Evolutionary conservation across 2,113 vertebrate genomes (phyloP).

Genomic region (Romanogobio albipinnatus): DNA sequence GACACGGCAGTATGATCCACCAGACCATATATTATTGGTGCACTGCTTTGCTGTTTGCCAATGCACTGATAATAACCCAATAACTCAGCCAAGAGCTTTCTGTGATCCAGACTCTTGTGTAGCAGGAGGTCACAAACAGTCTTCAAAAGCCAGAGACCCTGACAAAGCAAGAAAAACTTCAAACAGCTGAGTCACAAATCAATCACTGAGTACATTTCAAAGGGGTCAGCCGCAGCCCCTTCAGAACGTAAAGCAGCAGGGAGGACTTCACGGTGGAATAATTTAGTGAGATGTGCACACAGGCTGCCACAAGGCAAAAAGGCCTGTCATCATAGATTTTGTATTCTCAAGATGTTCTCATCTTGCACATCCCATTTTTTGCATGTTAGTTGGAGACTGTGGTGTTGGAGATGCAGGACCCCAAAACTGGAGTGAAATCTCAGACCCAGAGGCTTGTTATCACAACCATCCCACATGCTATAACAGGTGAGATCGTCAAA

Average conservation of each 20-base stretch:
- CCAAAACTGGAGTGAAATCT: constrained; percentile 83
- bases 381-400: constrained; percentile 82
- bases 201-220: constrained; percentile 59
- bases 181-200: constrained; percentile 69
- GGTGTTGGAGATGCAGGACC: constrained; percentile 94
- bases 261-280: constrained; percentile 35
- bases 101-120: constrained; percentile 63
- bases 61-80: constrained; percentile 33
- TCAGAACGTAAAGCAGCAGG: constrained; percentile 41
- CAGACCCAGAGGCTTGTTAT: constrained; percentile 88
- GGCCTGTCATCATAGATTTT: no score
- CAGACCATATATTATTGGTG: constrained; percentile 8
- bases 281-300: neutral
- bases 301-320: neutral
- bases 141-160: constrained; percentile 70
- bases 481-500: constrained; percentile 80
- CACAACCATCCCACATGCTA: constrained; percentile 87
- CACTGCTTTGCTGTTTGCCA: constrained; percentile 8
- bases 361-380: neutral
- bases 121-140: constrained; percentile 62
- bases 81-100: constrained; percentile 60
- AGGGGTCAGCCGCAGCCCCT: constrained; percentile 42
- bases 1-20: neutral
- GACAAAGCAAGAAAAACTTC: constrained; percentile 66
- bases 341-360: neutral